A percentile compares a stretch with the other conserved stretches of the same genome.
These are phyloP conservation scores for Phaethon lepturus DNA, from an alignment of 2,113 vertebrate genomes.

Conservation along the genomic window DNA sequence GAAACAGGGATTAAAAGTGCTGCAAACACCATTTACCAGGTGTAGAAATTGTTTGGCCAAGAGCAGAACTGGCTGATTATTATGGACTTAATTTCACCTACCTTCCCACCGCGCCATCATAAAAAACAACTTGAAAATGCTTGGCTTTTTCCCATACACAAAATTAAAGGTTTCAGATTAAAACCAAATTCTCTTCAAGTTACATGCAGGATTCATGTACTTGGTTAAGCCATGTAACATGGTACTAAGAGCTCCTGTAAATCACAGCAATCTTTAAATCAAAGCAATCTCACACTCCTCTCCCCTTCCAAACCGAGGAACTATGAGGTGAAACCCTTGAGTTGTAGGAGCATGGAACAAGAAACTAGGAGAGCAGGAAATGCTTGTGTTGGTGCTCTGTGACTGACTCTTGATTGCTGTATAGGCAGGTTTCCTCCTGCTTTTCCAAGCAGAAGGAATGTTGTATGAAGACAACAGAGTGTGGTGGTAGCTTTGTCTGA, in stretches of 20 bases:
- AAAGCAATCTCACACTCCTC: neutral
- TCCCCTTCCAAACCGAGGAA: neutral
- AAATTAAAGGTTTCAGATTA: neutral
- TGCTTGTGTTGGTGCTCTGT: neutral
- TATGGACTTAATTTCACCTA: neutral
- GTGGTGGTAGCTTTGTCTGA: neutral
- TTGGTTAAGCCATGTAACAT: neutral
- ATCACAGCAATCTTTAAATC: neutral
- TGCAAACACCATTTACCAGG: neutral
- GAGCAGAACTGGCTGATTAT: neutral
- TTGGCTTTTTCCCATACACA: neutral
- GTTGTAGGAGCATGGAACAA: neutral
- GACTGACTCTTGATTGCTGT: neutral
- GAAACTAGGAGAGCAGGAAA: neutral
- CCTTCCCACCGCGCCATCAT: neutral
- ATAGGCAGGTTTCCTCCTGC: constrained; percentile 1
- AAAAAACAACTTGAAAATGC: neutral
- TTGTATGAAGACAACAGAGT: neutral
- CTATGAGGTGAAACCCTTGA: neutral
- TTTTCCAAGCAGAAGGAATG: neutral
- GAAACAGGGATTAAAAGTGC: neutral
- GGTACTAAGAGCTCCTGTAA: neutral
- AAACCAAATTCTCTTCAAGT: neutral
- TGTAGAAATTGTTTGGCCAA: neutral
- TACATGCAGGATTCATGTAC: neutral